Evolutionary conservation across 1,140 invertebrate genomes (phyloP).

Genomic region (Vollenhovia emeryi): DNA sequence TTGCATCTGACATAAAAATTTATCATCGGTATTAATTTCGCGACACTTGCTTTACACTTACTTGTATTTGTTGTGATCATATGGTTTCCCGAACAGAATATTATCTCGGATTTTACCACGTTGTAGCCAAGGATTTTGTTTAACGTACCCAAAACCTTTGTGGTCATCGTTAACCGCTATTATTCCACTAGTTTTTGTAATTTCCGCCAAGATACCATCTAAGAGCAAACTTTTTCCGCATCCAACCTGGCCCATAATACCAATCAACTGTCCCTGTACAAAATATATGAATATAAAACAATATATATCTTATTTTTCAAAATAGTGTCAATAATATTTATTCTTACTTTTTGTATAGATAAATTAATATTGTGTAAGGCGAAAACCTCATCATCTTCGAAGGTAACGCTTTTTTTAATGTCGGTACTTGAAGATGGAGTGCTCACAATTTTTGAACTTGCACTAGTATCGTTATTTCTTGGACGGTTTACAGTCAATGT

Average conservation of each 20-base stretch:
- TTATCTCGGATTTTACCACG: slow-evolving; percentile 96
- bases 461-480: slow-evolving; percentile 6
- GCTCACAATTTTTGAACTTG: slow-evolving; percentile 46
- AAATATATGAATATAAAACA: slow-evolving; percentile 38
- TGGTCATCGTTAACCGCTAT: slow-evolving; percentile 88
- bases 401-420: slow-evolving; percentile 69
- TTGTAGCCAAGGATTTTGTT: slow-evolving; percentile 97
- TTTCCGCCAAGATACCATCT: slow-evolving; percentile 91
- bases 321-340: slow-evolving; percentile 37
- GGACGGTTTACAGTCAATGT: slow-evolving; percentile 76
- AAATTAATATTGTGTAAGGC: slow-evolving; percentile 86
- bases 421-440: slow-evolving; percentile 70
- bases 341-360: slow-evolving; percentile 85
- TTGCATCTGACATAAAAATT: slow-evolving; percentile 20
- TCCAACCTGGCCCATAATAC: slow-evolving; percentile 90
- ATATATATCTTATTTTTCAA: slow-evolving; percentile 14
- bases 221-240: slow-evolving; percentile 93
- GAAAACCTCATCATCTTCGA: slow-evolving; percentile 80
- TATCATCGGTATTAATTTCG: neutral
- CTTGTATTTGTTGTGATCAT: slow-evolving; percentile 91
- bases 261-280: slow-evolving; percentile 88
- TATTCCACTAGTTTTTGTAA: slow-evolving; percentile 88
- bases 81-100: slow-evolving; percentile 95
- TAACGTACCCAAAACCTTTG: slow-evolving; percentile 93
- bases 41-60: slow-evolving; percentile 74